phyloP scores from a whole-genome alignment of 2,888 invertebrate species.

The Athetis lepigone region DNA sequence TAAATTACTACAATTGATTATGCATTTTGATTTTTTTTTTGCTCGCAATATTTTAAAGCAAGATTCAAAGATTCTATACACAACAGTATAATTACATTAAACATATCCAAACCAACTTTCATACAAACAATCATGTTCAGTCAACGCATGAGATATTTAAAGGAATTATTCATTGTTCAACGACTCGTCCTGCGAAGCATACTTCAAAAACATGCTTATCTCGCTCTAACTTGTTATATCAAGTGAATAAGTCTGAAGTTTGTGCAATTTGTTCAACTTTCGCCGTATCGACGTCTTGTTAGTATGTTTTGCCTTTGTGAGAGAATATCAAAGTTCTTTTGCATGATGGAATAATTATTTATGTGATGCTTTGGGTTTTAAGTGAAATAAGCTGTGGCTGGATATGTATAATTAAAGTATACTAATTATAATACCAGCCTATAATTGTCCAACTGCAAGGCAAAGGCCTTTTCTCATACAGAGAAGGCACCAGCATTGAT shows the following conservation, averaged over 20 bases:
- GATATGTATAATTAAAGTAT: too few relatives aligned
- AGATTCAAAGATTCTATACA: not conserved
- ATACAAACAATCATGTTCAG: constrained; percentile 14
- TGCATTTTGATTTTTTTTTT: not conserved
- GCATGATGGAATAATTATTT: not conserved
- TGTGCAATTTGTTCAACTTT: constrained; percentile 50
- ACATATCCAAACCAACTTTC: constrained; percentile 3
- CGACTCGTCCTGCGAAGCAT: constrained; percentile 11
- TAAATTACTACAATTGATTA: too few relatives aligned
- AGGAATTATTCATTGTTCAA: constrained; percentile 33
- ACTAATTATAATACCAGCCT: too few relatives aligned
- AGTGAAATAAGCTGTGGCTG: too few relatives aligned
- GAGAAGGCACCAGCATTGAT: too few relatives aligned
- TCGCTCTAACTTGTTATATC: constrained; percentile 38
- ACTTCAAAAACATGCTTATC: constrained; percentile 44
- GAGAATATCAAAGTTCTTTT: constrained; percentile 19
- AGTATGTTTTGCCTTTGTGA: constrained; percentile 36
- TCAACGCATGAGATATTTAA: constrained; percentile 2
- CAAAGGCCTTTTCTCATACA: too few relatives aligned
- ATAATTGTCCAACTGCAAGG: too few relatives aligned
- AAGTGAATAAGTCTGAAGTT: constrained; percentile 50
- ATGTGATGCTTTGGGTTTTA: not conserved
- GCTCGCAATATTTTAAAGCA: not conserved
- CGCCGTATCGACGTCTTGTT: constrained; percentile 33
- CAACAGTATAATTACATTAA: not conserved